Base-by-base conservation (phyloP, 2,797 vertebrate genomes). In the Malurus leucopterus region DNA sequence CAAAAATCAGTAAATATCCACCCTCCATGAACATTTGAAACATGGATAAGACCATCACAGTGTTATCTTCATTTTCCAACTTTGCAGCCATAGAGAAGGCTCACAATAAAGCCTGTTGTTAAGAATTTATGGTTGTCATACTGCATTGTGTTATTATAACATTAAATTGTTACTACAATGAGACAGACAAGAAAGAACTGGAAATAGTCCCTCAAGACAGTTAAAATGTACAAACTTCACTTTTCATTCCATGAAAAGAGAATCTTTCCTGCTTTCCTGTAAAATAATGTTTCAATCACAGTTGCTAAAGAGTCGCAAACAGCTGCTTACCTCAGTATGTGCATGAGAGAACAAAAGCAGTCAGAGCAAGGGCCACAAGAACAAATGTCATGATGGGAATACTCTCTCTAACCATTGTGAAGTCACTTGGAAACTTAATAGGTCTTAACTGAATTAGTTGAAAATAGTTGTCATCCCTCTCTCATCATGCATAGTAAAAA, bases 131-230 rank as follows among this genome's bases (percentile, higher is more conserved):
- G 3, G 62, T 59, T 93, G 84, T 89, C 81, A 82, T 83, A 58
- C 11, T 64, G 19, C 29, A 80, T 87, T 85, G 63, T 81, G 65
- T 90, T 89, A 84, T 79, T 91, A 81, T 53, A 91, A 92, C 84
- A 61, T 81, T 92, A 89, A 93, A 90, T 38, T 8, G 1, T 89
- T 93, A 69, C 72, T 87, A 73, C 79, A 83, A 64, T 50, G 55
- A 93, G 75, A 84, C 70, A 89, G 88, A 87, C 61, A 65, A 94
- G 55, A 92, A 22, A 32, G 44, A 89, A 87, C 24, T 65, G 38
- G 76, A 92, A 93, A 87, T 71, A 90, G 84, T 90, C 86, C 86
- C 91, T 80, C 44, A 80, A 95, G 90, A 94, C 79, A 88, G 59
- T 47, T 85, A 89, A 84, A 92, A 90, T 55, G 40, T 43, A 86